These are phyloP conservation scores for Monodelphis domestica DNA, from an alignment of 2,797 vertebrate species.

Conservation along the genomic window DNA sequence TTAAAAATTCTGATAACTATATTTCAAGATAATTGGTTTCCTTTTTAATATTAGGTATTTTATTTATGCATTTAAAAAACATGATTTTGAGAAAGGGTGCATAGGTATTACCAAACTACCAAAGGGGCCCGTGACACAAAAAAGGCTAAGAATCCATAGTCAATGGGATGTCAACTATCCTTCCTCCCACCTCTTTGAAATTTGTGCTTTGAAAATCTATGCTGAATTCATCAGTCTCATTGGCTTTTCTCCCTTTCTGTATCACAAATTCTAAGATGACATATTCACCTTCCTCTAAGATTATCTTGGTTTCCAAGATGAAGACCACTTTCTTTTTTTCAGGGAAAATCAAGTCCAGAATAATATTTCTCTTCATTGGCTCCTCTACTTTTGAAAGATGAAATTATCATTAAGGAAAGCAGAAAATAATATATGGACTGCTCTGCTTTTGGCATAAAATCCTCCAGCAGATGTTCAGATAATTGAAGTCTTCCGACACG, in stretches of 20 bases:
- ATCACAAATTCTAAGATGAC: neutral
- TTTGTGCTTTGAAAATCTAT: neutral
- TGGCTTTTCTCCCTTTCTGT: neutral
- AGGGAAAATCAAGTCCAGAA: neutral
- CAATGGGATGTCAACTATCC: neutral
- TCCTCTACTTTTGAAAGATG: neutral
- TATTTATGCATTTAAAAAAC: neutral
- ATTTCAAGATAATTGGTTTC: neutral
- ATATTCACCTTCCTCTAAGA: neutral
- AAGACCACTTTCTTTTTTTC: neutral
- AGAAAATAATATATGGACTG: neutral
- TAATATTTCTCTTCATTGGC: neutral
- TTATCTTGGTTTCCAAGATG: neutral
- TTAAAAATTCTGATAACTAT: neutral
- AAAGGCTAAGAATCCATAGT: neutral
- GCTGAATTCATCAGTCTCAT: neutral
- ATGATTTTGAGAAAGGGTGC: neutral
- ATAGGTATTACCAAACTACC: neutral
- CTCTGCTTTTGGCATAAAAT: neutral
- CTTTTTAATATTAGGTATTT: neutral
- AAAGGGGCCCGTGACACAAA: neutral
- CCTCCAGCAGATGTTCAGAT: neutral
- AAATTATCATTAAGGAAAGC: neutral
- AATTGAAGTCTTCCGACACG: neutral
- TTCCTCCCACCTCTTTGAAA: neutral